Conservation (phyloP, 2,113 vertebrate species). For the Elanoides forficatus region DNA sequence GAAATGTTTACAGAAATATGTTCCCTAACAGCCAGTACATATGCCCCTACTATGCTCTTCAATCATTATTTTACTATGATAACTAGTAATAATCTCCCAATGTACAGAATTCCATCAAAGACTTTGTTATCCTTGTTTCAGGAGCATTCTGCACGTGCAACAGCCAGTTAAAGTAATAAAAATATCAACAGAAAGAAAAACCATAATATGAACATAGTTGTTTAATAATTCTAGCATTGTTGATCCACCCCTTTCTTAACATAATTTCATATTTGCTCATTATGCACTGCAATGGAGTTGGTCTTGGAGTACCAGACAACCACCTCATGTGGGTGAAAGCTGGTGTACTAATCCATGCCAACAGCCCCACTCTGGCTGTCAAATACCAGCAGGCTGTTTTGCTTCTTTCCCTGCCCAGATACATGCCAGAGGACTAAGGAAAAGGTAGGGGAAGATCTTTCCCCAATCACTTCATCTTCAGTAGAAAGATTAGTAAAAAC, state of each 20-base stretch:
- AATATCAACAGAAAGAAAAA: background rate
- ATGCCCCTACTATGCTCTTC: background rate
- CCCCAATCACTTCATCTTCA: background rate
- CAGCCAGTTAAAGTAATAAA: background rate
- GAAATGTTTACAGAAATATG: background rate
- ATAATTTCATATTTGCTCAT: background rate
- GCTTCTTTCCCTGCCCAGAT: background rate
- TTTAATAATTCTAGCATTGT: background rate
- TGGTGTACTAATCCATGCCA: background rate
- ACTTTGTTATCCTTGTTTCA: background rate
- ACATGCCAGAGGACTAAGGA: background rate
- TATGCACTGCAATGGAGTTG: background rate
- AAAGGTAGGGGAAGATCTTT: background rate
- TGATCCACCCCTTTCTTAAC: background rate
- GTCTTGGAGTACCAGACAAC: background rate
- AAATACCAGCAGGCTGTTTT: background rate
- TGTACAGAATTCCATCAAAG: background rate
- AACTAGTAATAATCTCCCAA: background rate
- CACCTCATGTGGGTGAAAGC: background rate
- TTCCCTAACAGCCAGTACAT: background rate
- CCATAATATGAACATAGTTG: background rate
- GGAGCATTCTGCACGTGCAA: background rate
- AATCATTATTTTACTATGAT: background rate
- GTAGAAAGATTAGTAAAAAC: background rate
- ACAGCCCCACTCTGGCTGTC: background rate